These are phyloP conservation scores for Epinephelus malabaricus DNA, from an alignment of 2,797 vertebrate genomes.

Conservation along the genomic window DNA sequence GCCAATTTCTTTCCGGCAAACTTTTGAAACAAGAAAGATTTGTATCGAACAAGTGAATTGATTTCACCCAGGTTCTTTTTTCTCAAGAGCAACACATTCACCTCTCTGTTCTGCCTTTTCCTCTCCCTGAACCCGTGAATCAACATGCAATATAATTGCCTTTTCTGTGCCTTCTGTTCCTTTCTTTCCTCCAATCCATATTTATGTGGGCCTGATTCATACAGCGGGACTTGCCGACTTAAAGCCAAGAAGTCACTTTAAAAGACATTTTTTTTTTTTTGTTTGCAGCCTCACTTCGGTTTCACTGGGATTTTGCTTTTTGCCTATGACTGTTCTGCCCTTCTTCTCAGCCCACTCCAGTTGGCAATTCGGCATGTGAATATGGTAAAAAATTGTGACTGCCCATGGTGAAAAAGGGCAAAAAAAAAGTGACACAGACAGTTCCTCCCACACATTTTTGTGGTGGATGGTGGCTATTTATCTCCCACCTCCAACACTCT, in stretches of 20 bases:
- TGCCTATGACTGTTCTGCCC: conserved; percentile 20
- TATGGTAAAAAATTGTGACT: conserved; percentile 6
- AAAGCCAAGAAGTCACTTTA: conserved; percentile 19
- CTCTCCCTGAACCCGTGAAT: background rate
- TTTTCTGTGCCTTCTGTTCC: background rate
- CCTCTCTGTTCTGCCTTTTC: conserved; percentile 1
- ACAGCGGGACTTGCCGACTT: background rate
- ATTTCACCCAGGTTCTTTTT: conserved; percentile 37
- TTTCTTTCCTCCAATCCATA: conserved; percentile 37
- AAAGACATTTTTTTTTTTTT: background rate
- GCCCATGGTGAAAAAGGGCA: conserved; percentile 28
- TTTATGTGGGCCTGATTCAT: conserved; percentile 19
- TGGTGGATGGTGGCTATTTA: conserved; percentile 32
- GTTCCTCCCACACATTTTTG: conserved; percentile 29
- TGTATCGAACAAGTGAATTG: conserved; percentile 37
- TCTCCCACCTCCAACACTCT: conserved; percentile 47
- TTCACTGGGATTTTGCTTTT: conserved; percentile 1
- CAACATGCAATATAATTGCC: conserved; percentile 15
- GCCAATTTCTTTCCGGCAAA: conserved; percentile 38
- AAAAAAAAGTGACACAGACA: conserved; percentile 41
- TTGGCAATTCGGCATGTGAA: conserved; percentile 29
- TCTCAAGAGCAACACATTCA: conserved; percentile 14
- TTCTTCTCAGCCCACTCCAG: conserved; percentile 39
- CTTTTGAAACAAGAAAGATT: conserved; percentile 36
- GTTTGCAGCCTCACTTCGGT: conserved; percentile 14